Conservation (phyloP, 2,797 vertebrate genomes). For the Acanthurus tractus region DNA sequence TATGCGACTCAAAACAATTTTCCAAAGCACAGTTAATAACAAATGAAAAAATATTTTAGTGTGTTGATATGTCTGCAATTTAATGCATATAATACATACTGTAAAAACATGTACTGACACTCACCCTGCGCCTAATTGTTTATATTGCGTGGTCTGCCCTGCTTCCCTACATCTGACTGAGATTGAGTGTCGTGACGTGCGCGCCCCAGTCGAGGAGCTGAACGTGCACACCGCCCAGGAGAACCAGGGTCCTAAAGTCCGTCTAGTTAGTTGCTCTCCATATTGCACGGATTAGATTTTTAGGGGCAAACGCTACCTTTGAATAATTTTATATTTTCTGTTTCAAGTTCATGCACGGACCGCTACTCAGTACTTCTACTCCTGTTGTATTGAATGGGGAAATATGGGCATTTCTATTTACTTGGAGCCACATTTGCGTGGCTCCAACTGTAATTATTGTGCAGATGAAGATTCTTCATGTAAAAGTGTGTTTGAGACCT, state of each 20-base stretch:
- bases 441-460: background rate
- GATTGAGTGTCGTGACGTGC: constrained; percentile 72
- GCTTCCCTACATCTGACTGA: constrained; percentile 67
- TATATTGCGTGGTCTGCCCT: constrained; percentile 35
- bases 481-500: background rate
- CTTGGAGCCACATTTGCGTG: background rate
- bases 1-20: constrained; percentile 17
- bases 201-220: constrained; percentile 27
- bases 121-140: constrained; percentile 70
- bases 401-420: background rate
- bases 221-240: constrained; percentile 33
- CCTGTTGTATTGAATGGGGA: background rate
- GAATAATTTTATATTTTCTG: background rate
- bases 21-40: background rate
- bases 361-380: background rate
- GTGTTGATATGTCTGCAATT: accelerated
- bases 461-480: background rate
- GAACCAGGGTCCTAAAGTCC: constrained; percentile 67
- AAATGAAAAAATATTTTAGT: background rate
- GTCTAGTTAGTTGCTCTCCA: accelerated
- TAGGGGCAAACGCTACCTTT: background rate
- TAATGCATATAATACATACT: accelerated
- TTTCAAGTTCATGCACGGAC: no score
- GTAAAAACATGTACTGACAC: constrained; percentile 33
- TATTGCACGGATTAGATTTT: background rate